These are phyloP conservation scores for Myotis lucifugus DNA, from an alignment of 2,113 vertebrate species.

Conservation along the genomic window DNA sequence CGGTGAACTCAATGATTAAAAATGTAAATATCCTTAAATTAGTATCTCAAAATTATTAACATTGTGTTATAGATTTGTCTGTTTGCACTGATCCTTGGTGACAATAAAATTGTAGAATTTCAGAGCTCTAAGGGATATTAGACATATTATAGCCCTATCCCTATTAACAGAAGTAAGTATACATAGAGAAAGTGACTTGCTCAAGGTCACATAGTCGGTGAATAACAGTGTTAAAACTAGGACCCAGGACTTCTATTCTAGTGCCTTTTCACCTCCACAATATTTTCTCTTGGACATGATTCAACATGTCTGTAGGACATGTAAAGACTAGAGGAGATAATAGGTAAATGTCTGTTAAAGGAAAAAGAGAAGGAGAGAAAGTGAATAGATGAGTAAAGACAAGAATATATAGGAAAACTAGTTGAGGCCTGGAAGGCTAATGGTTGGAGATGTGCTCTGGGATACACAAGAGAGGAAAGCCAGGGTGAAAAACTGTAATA, in stretches of 20 bases:
- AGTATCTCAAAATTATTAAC: background rate
- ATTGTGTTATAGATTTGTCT: background rate
- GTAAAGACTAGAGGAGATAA: background rate
- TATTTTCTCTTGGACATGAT: constrained; percentile 30
- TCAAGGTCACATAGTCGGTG: background rate
- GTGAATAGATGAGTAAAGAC: background rate
- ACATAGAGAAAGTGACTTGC: background rate
- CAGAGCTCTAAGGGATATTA: background rate
- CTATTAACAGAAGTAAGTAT: background rate
- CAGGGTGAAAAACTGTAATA: background rate
- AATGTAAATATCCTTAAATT: background rate
- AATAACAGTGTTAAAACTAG: background rate
- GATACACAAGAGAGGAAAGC: background rate
- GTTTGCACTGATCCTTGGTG: background rate
- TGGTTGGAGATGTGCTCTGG: background rate
- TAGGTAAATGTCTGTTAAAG: background rate
- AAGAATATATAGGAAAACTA: background rate
- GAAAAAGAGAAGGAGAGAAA: background rate
- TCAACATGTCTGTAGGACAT: background rate
- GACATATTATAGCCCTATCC: background rate
- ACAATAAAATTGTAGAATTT: background rate
- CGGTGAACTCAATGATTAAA: background rate
- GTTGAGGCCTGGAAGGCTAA: background rate
- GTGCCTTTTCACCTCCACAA: background rate
- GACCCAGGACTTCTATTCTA: background rate